Percentiles rank a stretch among this genome's conserved stretches.
Evolutionary conservation across 1,140 invertebrate species (phyloP).

Genomic region (Hesperophylax magnus): DNA sequence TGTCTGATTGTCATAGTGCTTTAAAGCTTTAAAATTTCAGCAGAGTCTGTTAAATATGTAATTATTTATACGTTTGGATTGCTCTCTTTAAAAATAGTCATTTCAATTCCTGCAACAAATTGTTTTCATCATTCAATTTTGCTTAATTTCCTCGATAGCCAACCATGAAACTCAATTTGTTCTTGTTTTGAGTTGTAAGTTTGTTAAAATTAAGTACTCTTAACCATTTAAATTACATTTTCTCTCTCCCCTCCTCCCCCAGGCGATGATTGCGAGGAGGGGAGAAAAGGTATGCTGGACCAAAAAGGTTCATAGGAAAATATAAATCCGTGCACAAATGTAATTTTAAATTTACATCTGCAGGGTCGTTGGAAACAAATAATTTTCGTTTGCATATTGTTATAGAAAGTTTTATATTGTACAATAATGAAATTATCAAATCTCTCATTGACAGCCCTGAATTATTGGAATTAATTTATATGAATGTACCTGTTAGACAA

Average conservation of each 20-base stretch:
- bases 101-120: slow-evolving; percentile 11
- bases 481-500: no score
- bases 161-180: slow-evolving; percentile 25
- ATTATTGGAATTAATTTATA: no score
- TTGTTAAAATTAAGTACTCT: slow-evolving; percentile 30
- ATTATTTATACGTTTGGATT: neutral
- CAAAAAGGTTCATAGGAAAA: neutral
- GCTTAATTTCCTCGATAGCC: slow-evolving; percentile 13
- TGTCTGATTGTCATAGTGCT: no score
- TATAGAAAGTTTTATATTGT: no score
- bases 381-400: no score
- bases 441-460: no score
- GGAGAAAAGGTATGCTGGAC: neutral
- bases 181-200: slow-evolving; percentile 27
- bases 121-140: slow-evolving; percentile 22
- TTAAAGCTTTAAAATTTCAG: no score
- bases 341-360: neutral
- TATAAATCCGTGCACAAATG: slow-evolving; percentile 30
- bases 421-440: no score
- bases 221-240: slow-evolving; percentile 28
- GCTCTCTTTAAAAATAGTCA: neutral
- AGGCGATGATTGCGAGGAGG: slow-evolving; percentile 19
- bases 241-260: neutral
- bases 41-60: no score
- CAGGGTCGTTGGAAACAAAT: neutral